These are phyloP conservation scores for Heliconius ethilla DNA, from an alignment of 2,888 invertebrate species.

Conservation along the genomic window DNA sequence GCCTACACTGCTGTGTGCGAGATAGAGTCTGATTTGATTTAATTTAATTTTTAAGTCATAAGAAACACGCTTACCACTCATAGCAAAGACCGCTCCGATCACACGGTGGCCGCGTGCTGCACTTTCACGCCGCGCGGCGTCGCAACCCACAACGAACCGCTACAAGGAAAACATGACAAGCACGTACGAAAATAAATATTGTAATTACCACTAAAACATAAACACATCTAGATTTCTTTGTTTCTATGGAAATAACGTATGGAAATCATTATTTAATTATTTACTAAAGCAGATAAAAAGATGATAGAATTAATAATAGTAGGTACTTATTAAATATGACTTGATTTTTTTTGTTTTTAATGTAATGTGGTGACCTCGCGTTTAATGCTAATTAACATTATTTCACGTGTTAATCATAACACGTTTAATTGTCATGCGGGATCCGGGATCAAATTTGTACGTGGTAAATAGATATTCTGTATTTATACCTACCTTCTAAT, in stretches of 20 bases:
- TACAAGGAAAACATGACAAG: neutral
- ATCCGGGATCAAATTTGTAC: neutral
- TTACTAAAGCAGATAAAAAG: neutral
- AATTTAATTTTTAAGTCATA: neutral
- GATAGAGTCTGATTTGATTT: too few species aligned
- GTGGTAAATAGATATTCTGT: neutral
- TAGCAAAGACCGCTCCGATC: slow-evolving; percentile 40
- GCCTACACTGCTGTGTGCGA: too few species aligned
- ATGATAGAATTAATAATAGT: too few species aligned
- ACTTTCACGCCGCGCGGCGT: slow-evolving; percentile 42
- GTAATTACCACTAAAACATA: neutral
- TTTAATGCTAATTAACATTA: neutral
- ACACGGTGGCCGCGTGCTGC: slow-evolving; percentile 47
- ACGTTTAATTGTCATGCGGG: neutral
- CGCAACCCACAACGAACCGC: neutral
- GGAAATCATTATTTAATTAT: neutral
- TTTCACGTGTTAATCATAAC: neutral
- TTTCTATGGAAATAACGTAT: slow-evolving; percentile 4
- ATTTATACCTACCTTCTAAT: too few species aligned
- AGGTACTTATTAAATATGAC: too few species aligned
- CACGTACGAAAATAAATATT: slow-evolving; percentile 5
- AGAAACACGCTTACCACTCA: slow-evolving; percentile 5
- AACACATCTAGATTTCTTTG: neutral
- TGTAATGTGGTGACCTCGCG: neutral
- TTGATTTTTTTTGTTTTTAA: neutral